phyloP scores from a whole-genome alignment of 2,113 vertebrate species.

The Cyprinodon variegatus region DNA sequence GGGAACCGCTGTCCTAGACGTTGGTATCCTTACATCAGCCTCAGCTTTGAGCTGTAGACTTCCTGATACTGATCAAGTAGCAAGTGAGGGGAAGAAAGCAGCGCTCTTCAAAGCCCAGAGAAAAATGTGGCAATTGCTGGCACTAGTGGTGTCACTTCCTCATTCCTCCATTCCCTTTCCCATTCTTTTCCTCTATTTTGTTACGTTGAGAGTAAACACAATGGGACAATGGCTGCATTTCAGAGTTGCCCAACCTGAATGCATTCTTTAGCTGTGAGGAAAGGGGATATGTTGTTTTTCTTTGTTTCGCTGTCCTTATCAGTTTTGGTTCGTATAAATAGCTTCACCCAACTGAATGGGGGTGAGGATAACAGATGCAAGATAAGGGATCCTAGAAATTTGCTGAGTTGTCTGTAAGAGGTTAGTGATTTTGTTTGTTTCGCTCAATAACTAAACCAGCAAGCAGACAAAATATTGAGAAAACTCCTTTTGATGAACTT shows the following conservation, averaged over 20 bases:
- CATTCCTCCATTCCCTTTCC: conserved; percentile 46
- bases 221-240: conserved; percentile 42
- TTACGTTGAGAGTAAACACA: conserved; percentile 41
- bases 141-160: conserved; percentile 56
- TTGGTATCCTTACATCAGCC: conserved; percentile 50
- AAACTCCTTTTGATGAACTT: background rate
- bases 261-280: conserved; percentile 20
- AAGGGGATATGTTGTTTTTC: background rate
- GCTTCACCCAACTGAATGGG: background rate
- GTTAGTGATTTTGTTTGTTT: background rate
- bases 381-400: background rate
- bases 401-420: background rate
- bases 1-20: conserved; percentile 13
- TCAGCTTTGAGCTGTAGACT: conserved; percentile 35
- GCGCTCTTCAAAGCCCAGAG: conserved; percentile 8
- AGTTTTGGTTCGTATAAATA: conserved; percentile 1
- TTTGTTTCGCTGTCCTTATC: conserved; percentile 5
- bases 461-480: background rate
- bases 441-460: background rate
- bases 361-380: background rate
- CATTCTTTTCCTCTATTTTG: conserved; percentile 29
- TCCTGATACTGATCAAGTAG: conserved; percentile 44
- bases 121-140: conserved; percentile 35
- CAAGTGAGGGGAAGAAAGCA: conserved; percentile 42
- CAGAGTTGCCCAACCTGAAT: conserved; percentile 32